Evolutionary conservation across 2,888 invertebrate species (phyloP).

Genomic region (Dynastes grantii): DNA sequence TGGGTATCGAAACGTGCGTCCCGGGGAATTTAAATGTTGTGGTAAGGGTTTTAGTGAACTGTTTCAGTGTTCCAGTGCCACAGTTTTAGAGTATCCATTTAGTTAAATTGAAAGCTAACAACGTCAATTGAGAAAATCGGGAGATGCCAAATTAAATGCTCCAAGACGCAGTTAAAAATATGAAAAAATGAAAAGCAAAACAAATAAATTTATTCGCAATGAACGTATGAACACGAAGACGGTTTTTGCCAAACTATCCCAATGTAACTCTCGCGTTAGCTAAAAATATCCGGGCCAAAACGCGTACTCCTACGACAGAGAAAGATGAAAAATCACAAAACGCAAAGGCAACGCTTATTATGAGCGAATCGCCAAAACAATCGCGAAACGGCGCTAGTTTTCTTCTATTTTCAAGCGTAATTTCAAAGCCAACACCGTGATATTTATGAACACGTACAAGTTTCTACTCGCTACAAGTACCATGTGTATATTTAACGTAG

Average conservation of each 20-base stretch:
- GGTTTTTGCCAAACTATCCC: slow-evolving; percentile 39
- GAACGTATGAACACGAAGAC: not conserved
- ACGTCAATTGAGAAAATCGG: too few relatives aligned
- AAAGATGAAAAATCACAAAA: not conserved
- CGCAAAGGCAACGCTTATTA: slow-evolving; percentile 4
- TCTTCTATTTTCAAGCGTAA: slow-evolving; percentile 1
- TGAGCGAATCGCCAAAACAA: slow-evolving; percentile 18
- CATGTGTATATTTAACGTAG: too few relatives aligned
- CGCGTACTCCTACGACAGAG: not conserved
- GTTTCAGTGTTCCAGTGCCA: too few relatives aligned
- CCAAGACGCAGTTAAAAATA: slow-evolving; percentile 8
- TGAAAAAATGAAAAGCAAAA: not conserved
- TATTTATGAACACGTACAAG: too few relatives aligned
- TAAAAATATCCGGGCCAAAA: slow-evolving; percentile 21
- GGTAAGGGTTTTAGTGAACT: too few relatives aligned
- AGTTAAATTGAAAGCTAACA: too few relatives aligned
- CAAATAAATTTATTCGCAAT: slow-evolving; percentile 41
- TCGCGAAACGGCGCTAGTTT: not conserved
- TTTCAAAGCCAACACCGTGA: not conserved
- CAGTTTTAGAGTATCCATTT: too few relatives aligned
- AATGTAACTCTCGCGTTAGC: slow-evolving; percentile 16
- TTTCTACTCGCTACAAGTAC: too few relatives aligned
- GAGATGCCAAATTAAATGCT: not conserved
- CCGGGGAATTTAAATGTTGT: too few relatives aligned
- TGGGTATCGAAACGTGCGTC: too few relatives aligned